phyloP scores from a whole-genome alignment of 2,797 vertebrate species.

The Poecilia gillii region DNA sequence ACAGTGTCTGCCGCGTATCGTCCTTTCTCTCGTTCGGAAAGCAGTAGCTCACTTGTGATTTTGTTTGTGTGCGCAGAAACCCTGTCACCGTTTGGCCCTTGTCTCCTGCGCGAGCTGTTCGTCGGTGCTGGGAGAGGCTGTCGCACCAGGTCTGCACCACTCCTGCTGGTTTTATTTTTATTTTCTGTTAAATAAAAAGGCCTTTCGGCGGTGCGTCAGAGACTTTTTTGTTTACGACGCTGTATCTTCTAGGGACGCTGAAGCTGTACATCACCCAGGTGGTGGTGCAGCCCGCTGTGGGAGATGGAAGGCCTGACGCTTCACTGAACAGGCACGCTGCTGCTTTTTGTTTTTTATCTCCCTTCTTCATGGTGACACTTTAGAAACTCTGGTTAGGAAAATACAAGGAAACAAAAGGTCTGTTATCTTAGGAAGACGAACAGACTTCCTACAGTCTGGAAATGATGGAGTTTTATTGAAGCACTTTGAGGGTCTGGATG shows the following conservation, averaged over 20 bases:
- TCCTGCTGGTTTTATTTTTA: conserved; percentile 1
- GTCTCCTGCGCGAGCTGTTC: conserved; percentile 91
- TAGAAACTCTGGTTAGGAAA: background rate
- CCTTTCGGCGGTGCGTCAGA: background rate
- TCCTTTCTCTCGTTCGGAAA: conserved; percentile 3
- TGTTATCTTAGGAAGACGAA: background rate
- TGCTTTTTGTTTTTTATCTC: conserved; percentile 1
- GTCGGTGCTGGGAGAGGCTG: conserved; percentile 85
- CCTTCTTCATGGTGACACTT: background rate
- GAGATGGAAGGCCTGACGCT: conserved; percentile 56
- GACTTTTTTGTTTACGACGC: background rate
- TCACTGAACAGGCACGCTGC: conserved; percentile 68
- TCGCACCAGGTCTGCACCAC: conserved; percentile 84
- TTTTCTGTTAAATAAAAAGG: conserved; percentile 2
- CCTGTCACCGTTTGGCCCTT: conserved; percentile 78
- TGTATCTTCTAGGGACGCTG: conserved; percentile 73
- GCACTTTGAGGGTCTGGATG: background rate
- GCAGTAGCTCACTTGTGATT: conserved; percentile 10
- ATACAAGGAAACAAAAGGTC: background rate
- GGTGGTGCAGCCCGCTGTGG: conserved; percentile 68
- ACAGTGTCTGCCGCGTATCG: conserved; percentile 2
- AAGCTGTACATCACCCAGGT: conserved; percentile 85
- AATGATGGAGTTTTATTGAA: background rate
- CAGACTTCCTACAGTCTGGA: background rate
- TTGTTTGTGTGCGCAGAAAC: conserved; percentile 79